Base-by-base conservation (phyloP, 1,140 invertebrate genomes). In the Limonius californicus region DNA sequence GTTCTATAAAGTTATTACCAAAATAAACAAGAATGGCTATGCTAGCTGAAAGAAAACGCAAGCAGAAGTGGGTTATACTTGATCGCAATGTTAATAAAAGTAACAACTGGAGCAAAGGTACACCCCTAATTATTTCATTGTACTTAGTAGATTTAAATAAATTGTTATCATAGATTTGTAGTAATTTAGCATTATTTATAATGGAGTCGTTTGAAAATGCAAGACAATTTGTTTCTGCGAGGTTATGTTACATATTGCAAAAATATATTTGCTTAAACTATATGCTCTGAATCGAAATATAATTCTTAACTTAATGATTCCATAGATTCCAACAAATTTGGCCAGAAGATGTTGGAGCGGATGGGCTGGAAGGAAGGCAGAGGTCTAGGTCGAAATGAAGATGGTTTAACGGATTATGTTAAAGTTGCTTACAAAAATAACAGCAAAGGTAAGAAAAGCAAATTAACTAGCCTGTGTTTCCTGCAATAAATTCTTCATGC, bases 361-460 rank as follows among this genome's bases (percentile, higher is more conserved):
- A 95, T 97, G 92, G 95, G 95, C 8, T 98, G 95, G 95, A 80
- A 81, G 0, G 82, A 84, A 66, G 95, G 94, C 0, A 91, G 90
- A 79, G 95, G 95, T 50, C 83, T 98, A 21, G 95, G 95, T 58
- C 84, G 82, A 3, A 87, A 92, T 14, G 85, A 91, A 77, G 85
- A 94, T 79, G 95, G 95, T 30, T 84, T 85, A 23, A 83, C 83
- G 14, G 88, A 95, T 20, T 87, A 89, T 72, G 82, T 97, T 82
- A 75, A 87, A 72, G 83, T 94, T 0, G 80, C 78, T 65, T 81
- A 86, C 23, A 96, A 95, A 76, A 84, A 86, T 69, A 88, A 93
- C 75, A 85, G 79, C 21, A 84, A 81, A 80, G 94, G 89, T 54
- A 35, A 35, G 32, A 35, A 35, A 35, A 8, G 32, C 32, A 35